These are phyloP conservation scores for Crotalus tigris DNA, from an alignment of 2,113 vertebrate species.

Conservation along the genomic window DNA sequence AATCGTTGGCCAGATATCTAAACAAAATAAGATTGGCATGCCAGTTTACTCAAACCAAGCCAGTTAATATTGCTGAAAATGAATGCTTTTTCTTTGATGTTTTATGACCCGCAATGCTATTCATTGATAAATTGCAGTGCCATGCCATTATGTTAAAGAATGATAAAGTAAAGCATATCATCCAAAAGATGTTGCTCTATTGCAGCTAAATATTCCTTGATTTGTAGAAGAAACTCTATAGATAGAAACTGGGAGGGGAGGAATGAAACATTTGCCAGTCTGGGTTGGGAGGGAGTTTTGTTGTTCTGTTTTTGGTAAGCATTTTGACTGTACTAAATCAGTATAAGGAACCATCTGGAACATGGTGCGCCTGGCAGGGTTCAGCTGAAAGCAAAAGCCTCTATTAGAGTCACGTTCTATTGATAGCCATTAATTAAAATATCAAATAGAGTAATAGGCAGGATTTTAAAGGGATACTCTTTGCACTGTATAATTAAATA, in stretches of 20 bases:
- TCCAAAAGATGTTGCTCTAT: not conserved
- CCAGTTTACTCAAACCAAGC: slow-evolving; percentile 20
- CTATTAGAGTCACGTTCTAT: slow-evolving; percentile 20
- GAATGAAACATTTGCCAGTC: slow-evolving; percentile 16
- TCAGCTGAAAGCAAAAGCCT: slow-evolving; percentile 12
- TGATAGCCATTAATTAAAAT: slow-evolving; percentile 3
- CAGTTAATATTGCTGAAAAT: not conserved
- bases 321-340: slow-evolving; percentile 3
- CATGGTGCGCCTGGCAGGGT: not conserved
- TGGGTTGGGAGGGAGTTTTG: not conserved
- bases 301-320: not conserved
- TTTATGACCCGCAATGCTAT: slow-evolving; percentile 2
- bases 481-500: slow-evolving; percentile 11
- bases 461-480: slow-evolving; percentile 12
- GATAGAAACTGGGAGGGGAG: rapidly evolving
- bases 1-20: not conserved
- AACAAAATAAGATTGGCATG: slow-evolving; percentile 5
- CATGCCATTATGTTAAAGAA: slow-evolving; percentile 32
- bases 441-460: slow-evolving; percentile 21
- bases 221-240: slow-evolving; percentile 11
- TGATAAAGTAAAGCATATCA: not conserved
- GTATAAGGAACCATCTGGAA: not conserved
- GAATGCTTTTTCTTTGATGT: slow-evolving; percentile 5
- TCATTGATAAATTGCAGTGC: slow-evolving; percentile 29
- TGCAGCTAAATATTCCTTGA: slow-evolving; percentile 22